Evolutionary conservation across 2,888 invertebrate species (phyloP).

Genomic region (Scaptomyza polygonia): DNA sequence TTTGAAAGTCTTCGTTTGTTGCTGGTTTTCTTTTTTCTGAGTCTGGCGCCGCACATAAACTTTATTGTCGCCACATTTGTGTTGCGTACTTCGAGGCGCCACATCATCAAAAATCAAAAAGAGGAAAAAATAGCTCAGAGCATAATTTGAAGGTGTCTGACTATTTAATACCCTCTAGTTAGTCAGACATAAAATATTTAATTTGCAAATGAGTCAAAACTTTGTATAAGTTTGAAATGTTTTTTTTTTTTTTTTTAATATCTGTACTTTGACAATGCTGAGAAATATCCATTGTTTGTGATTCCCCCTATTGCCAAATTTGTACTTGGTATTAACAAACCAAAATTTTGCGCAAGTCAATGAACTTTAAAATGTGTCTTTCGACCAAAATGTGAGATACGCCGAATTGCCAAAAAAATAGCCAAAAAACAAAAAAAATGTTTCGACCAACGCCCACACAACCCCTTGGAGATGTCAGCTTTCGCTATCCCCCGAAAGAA

Average conservation of each 20-base stretch:
- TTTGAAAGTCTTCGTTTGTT: slow-evolving; percentile 12
- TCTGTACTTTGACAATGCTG: too few species aligned
- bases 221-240: too few species aligned
- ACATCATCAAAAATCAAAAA: slow-evolving; percentile 34
- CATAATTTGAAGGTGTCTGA: background rate
- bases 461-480: slow-evolving; percentile 7
- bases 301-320: background rate
- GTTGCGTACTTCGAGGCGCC: slow-evolving; percentile 80
- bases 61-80: slow-evolving; percentile 80
- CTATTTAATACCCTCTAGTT: background rate
- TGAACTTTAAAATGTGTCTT: slow-evolving; percentile 74
- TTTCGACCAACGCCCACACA: slow-evolving; percentile 40
- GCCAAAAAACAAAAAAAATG: background rate
- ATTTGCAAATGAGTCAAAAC: background rate
- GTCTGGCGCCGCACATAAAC: slow-evolving; percentile 70
- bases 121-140: background rate
- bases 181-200: background rate
- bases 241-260: too few species aligned
- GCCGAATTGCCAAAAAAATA: slow-evolving; percentile 38
- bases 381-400: slow-evolving; percentile 26
- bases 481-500: slow-evolving; percentile 9
- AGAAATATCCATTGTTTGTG: too few species aligned
- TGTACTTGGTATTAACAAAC: slow-evolving; percentile 3
- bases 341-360: slow-evolving; percentile 57
- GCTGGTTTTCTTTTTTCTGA: slow-evolving; percentile 5